Conservation (phyloP, 2,113 vertebrate genomes). For the Pachyramphus minor region DNA sequence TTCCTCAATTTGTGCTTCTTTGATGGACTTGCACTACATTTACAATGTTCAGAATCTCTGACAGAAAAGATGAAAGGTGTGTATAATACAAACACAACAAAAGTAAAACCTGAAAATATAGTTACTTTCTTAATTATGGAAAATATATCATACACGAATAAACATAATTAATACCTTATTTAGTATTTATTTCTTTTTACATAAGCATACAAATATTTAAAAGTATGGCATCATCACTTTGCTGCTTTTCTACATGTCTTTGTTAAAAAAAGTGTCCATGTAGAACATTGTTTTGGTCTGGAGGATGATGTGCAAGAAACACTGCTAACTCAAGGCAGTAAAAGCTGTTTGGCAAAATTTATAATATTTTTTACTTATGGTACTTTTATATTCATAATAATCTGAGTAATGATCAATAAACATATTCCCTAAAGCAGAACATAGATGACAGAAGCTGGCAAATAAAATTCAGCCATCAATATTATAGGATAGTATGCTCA, state of each 20-base stretch:
- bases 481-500: accelerated
- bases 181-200: neutral
- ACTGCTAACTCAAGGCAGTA: neutral
- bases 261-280: accelerated
- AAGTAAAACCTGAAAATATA: neutral
- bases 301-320: neutral
- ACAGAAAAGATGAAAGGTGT: neutral
- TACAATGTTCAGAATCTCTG: neutral
- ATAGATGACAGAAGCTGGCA: neutral
- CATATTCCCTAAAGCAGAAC: neutral
- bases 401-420: neutral
- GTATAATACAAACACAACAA: neutral
- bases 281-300: neutral
- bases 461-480: neutral
- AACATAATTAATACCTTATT: neutral
- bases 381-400: neutral
- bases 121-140: neutral
- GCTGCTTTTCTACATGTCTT: neutral
- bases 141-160: neutral
- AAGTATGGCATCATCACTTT: neutral
- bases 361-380: neutral
- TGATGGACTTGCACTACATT: neutral
- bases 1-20: neutral
- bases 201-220: neutral
- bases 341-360: neutral